phyloP scores from a whole-genome alignment of 2,113 vertebrate genomes.

The Oryzias javanicus region DNA sequence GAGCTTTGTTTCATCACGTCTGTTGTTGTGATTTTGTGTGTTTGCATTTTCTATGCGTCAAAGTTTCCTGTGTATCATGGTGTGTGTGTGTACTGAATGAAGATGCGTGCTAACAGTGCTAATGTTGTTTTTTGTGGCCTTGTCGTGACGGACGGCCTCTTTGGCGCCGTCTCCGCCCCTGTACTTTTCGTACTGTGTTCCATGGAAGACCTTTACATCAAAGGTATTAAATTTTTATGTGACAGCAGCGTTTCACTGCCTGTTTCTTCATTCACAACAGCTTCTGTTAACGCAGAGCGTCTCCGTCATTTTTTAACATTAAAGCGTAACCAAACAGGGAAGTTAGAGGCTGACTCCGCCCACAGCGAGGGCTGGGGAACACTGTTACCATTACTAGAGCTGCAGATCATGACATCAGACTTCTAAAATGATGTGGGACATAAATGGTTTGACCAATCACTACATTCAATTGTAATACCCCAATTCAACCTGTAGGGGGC shows the following conservation, averaged over 20 bases:
- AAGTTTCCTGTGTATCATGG: background rate
- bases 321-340: too few relatives aligned
- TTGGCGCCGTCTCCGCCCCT: conserved; percentile 29
- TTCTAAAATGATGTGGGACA: too few relatives aligned
- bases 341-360: too few relatives aligned
- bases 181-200: conserved; percentile 51
- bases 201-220: conserved; percentile 52
- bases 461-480: too few relatives aligned
- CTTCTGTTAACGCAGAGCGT: too few relatives aligned
- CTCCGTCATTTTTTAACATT: too few relatives aligned
- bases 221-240: conserved; percentile 58
- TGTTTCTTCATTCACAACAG: conserved; percentile 5
- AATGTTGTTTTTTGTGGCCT: conserved; percentile 64
- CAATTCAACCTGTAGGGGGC: too few relatives aligned
- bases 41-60: background rate
- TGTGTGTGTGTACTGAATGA: conserved; percentile 6
- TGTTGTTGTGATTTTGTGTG: conserved; percentile 14
- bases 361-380: too few relatives aligned
- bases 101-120: conserved; percentile 16
- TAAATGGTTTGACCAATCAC: too few relatives aligned
- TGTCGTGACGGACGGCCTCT: conserved; percentile 41
- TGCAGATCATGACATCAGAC: too few relatives aligned
- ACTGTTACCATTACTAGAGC: too few relatives aligned
- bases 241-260: background rate
- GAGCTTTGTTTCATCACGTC: background rate